These are phyloP conservation scores for Augochlora pura DNA, from an alignment of 1,140 invertebrate genomes.

Conservation along the genomic window DNA sequence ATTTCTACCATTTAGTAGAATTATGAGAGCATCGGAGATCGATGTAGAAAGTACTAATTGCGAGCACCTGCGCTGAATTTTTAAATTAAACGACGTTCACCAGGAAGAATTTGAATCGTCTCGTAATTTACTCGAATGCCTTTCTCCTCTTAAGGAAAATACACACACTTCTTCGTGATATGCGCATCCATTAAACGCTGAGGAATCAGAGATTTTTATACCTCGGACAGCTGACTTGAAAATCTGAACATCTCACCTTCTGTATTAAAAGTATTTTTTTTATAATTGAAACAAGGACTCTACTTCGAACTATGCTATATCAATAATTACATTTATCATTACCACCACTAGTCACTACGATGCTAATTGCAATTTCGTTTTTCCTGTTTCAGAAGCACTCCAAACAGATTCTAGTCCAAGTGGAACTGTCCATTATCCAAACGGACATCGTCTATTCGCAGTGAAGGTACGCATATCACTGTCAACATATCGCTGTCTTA, in stretches of 20 bases:
- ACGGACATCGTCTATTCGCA: slow-evolving; percentile 49
- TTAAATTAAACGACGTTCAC: slow-evolving; percentile 30
- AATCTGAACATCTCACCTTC: background rate
- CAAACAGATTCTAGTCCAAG: slow-evolving; percentile 60
- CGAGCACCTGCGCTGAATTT: background rate
- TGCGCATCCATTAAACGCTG: background rate
- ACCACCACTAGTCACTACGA: too few species aligned
- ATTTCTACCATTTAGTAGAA: background rate
- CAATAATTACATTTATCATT: too few species aligned
- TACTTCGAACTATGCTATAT: too few species aligned
- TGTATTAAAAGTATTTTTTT: too few species aligned
- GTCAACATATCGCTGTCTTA: background rate
- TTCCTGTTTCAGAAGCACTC: slow-evolving; percentile 55
- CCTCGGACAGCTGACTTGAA: slow-evolving; percentile 1
- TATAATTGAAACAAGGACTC: too few species aligned
- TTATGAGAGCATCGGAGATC: background rate
- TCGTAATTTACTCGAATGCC: slow-evolving; percentile 1
- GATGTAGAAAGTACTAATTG: background rate
- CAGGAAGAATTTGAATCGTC: slow-evolving; percentile 27
- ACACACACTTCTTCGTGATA: background rate
- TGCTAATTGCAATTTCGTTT: background rate
- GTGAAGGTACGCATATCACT: slow-evolving; percentile 43
- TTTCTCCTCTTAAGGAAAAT: slow-evolving; percentile 15
- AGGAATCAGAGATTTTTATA: background rate
- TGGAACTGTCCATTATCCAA: slow-evolving; percentile 62